Base-by-base conservation (phyloP, 37 sponge, comb jelly and placozoan species). In the Lycopodina hypogea region DNA sequence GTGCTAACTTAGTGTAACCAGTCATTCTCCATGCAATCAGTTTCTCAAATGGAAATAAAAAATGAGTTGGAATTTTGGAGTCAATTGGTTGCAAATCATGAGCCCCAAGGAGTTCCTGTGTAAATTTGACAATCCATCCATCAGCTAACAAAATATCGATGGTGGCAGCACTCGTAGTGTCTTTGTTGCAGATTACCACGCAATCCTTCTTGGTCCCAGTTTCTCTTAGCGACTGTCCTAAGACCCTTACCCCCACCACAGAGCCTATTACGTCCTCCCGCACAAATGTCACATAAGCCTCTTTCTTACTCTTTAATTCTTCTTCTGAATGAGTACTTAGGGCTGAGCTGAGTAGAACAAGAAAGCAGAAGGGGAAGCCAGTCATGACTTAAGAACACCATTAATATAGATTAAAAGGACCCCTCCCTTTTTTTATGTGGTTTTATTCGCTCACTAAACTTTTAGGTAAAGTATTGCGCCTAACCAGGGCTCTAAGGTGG, bases 281-380 rank as follows among this genome's bases (percentile, higher is more conserved):
- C 28, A 59, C 4, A 26, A 59, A 59, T 59, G 60, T 59, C 28
- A 59, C 60, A 59, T 59, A 59, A 59, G 60, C 60, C 8, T 59
- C 60, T 59, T 18, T 59, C 8, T 4, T 45, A n/a, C n/a, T n/a
- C n/a, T n/a, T n/a, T n/a, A n/a, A n/a, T 4, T 4, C 48, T 45
- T 45, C 48, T 4, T 9, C 8, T 45, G 48, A 45, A 9, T 45
- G 48, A 9, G 9, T 45, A 9, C 8, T 45, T 45, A 45, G 48
- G 4, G 8, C 48, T 12, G 48, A 45, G 48, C 4, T 45, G 48
- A 45, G 48, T 12, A 45, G 48, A 45, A 45, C 9, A 45, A 45
- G 48, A 92, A n/a, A n/a, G n/a, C n/a, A n/a, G n/a, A n/a, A n/a
- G 60, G 26, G 11, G 60, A 59, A 59, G n/a, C n/a, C n/a, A n/a